Conservation (phyloP, 2,113 vertebrate genomes). For the Apodemus speciosus region DNA sequence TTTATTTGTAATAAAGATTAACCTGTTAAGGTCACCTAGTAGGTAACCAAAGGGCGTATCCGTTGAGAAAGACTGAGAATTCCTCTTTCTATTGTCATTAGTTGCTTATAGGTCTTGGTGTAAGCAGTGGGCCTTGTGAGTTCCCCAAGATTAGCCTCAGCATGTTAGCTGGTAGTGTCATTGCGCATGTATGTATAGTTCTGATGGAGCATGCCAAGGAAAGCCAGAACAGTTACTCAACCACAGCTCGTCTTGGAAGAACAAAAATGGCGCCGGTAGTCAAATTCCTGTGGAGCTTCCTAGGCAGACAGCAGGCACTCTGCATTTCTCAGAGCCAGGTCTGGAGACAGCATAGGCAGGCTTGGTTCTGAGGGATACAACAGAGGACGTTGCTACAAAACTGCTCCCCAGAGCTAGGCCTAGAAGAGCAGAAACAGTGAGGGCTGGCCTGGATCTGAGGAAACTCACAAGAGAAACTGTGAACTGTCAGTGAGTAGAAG, state of each 20-base stretch:
- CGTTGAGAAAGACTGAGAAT: background rate
- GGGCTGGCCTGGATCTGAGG: background rate
- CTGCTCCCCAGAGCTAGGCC: background rate
- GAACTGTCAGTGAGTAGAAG: background rate
- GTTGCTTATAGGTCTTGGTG: background rate
- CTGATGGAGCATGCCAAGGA: background rate
- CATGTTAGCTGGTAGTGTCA: background rate
- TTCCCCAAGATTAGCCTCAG: background rate
- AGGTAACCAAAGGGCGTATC: background rate
- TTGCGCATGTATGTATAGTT: background rate
- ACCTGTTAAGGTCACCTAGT: background rate
- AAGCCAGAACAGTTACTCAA: background rate
- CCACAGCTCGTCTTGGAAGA: background rate
- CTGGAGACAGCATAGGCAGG: background rate
- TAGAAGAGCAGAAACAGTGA: background rate
- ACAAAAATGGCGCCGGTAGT: background rate
- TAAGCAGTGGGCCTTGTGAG: background rate
- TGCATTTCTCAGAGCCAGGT: background rate
- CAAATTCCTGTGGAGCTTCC: background rate
- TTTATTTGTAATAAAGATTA: background rate
- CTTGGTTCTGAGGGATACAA: background rate
- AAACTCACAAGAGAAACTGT: background rate
- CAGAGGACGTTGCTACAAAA: background rate
- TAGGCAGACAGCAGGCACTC: background rate
- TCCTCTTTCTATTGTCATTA: background rate